Base-by-base conservation (phyloP, 2,113 vertebrate genomes). In the Gobiocypris rarus region DNA sequence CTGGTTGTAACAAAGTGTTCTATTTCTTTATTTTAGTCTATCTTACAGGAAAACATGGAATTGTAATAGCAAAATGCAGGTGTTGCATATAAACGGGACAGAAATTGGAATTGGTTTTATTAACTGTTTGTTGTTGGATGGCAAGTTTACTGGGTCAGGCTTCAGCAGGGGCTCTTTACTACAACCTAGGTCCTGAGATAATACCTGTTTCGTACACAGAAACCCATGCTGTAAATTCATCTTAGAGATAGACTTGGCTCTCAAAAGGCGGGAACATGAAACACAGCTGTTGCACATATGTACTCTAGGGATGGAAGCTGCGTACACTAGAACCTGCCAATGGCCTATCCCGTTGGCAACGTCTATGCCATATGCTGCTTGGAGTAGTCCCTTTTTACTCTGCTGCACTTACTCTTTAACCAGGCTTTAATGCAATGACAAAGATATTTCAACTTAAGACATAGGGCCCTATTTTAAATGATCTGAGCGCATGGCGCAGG, bases 261-360 rank as follows among this genome's bases (percentile, higher is more conserved):
- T 65, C 15, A 65, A 28, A 63, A 22, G 38, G 8, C 58, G 58
- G 17, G 19, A 54, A 22, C 45, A 69, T 69, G 43, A 65, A 81
- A 70, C 43, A 48, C 79, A 70, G 11, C 63, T 81, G 63, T n/a
- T 81, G 45, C 45, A 54, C 26, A 81, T 69, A 50, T 69, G 28
- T 38, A 52, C 59, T n/a, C 41, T 6, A 63, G 58, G 41, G 15
- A 65, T 65, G 22, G 24, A n/a, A 31, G 17, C 61, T 67, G 45
- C 31, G 43, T 59, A 65, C 43, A 67, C 26, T 81, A 10, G 34
- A 54, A 22, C 9, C 38, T 41, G 45, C 48, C 79, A 82, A 56
- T 6, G 22, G 65, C 79, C 65, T n/a, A 15, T 81, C 50, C 31
- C 11, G 13, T 34, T 81, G 48, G 63, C 78, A 65, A 52, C 3